Conservation (phyloP, 2,797 vertebrate genomes). For the Gambelia wislizenii region DNA sequence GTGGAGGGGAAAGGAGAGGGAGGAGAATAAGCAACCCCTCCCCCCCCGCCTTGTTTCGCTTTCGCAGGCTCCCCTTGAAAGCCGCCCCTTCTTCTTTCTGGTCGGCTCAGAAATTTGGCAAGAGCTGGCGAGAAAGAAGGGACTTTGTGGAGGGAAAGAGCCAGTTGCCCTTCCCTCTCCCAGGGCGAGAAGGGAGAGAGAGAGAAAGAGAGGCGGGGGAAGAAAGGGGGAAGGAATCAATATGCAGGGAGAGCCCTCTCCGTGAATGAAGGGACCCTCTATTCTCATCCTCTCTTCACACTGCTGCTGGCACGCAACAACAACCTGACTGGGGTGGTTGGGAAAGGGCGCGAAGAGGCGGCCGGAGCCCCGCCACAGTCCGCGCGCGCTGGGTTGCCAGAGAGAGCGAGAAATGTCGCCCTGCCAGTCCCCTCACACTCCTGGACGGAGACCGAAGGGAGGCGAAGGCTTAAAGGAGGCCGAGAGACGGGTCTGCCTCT, state of each 20-base stretch:
- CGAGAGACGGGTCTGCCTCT: too few relatives aligned
- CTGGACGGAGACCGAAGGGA: too few relatives aligned
- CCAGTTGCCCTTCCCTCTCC: conserved; percentile 36
- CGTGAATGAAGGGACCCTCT: conserved; percentile 43
- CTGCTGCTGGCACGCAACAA: conserved; percentile 48
- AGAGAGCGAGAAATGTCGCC: conserved; percentile 29
- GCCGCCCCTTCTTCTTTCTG: too few relatives aligned
- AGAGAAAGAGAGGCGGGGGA: not conserved
- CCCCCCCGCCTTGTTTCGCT: not conserved
- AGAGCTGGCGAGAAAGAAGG: conserved; percentile 17
- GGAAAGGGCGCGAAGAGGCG: conserved; percentile 39
- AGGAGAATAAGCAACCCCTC: not conserved
- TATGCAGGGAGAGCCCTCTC: conserved; percentile 39
- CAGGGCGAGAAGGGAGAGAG: not conserved
- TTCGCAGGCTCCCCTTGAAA: not conserved
- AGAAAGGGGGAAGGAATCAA: conserved; percentile 6
- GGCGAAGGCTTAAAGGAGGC: fast-evolving
- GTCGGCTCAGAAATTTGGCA: conserved; percentile 8
- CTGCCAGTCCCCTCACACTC: not conserved
- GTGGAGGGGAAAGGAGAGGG: not conserved
- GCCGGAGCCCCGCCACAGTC: not conserved
- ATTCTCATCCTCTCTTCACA: conserved; percentile 43
- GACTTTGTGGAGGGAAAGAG: conserved; percentile 23
- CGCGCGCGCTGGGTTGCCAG: not conserved
- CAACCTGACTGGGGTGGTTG: conserved; percentile 51